Evolutionary conservation across 2,113 vertebrate species (phyloP).

Genomic region (Cnemophilus loriae): DNA sequence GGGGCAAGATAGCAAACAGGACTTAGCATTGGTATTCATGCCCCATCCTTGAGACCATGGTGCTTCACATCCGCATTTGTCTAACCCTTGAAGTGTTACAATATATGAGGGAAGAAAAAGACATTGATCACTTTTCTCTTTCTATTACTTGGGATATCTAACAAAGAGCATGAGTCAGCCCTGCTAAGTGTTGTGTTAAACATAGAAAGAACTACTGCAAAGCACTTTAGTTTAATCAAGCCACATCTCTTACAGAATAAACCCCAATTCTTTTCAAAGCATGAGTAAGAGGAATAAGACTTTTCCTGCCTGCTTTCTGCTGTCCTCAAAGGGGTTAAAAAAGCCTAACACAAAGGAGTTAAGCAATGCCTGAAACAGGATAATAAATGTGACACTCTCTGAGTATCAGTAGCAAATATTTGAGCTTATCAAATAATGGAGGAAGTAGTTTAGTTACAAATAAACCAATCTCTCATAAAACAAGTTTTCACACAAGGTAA

Average conservation of each 20-base stretch:
- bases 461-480: slow-evolving; percentile 84
- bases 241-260: neutral
- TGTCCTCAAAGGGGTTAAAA: slow-evolving; percentile 63
- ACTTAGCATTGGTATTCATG: neutral
- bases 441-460: slow-evolving; percentile 86
- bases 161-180: neutral
- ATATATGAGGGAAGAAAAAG: neutral
- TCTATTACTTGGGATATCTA: neutral
- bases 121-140: neutral
- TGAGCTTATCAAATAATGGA: slow-evolving; percentile 83
- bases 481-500: slow-evolving; percentile 76
- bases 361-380: slow-evolving; percentile 70
- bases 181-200: neutral
- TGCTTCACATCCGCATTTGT: neutral
- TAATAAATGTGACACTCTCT: slow-evolving; percentile 81
- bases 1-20: neutral
- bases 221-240: neutral
- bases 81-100: neutral
- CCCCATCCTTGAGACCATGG: neutral
- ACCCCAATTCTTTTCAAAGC: neutral
- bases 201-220: neutral
- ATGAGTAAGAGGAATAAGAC: neutral
- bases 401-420: slow-evolving; percentile 84
- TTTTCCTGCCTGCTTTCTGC: neutral
- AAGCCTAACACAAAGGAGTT: slow-evolving; percentile 60